Evolutionary conservation across 2,797 vertebrate genomes (phyloP), one percentile per base, ranked within the genome.

Genomic region (Nannoperca australis): DNA sequence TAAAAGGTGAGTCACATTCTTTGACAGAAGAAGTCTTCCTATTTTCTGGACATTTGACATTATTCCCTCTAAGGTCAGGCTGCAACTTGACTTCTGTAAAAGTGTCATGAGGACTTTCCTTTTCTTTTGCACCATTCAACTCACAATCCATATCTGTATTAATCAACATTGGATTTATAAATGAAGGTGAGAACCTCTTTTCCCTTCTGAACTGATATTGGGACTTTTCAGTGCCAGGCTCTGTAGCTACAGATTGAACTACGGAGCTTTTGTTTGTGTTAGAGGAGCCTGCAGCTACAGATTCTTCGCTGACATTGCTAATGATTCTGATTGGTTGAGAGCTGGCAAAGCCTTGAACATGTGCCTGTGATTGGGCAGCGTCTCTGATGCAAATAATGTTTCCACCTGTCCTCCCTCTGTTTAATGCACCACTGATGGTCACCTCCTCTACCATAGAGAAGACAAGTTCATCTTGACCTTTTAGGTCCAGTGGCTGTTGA

Each of bases 391-490:
- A 97, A 90, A 98, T 96, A 63, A 98, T 96, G 85, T 97, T 98
- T 53, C 96, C 95, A 0, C 96, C 96, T 4, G 97, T 95, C 42
- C 90, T 95, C 0, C 95, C 96, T 0, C 93, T 94, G 71, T 96
- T 95, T 47, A 97, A 85, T 40, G 95, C 94, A 15, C 97, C 97
- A 20, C 96, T 97, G 80, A 99, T 96, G 80, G 97, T 98, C 83
- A 99, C 95, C 78, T 99, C 98, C 91, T 99, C 98, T 72, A 99
- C 97, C 88, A 99, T 95, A 0, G 98, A 98, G 88, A 98, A 99
- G 15, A 99, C 98, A 58, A 99, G 94, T 91, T 99, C 98, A 0
- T 99, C 98, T 40, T 99, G 97, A 40, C 98, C 98, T 1, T 96
- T 98, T 56, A 97, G 91, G 92, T 99, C 98, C 73, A 99, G 80